Percentiles rank a stretch among this genome's conserved stretches.
Conservation (phyloP, 1,140 invertebrate species). For the Acyrthosiphon pisum region DNA sequence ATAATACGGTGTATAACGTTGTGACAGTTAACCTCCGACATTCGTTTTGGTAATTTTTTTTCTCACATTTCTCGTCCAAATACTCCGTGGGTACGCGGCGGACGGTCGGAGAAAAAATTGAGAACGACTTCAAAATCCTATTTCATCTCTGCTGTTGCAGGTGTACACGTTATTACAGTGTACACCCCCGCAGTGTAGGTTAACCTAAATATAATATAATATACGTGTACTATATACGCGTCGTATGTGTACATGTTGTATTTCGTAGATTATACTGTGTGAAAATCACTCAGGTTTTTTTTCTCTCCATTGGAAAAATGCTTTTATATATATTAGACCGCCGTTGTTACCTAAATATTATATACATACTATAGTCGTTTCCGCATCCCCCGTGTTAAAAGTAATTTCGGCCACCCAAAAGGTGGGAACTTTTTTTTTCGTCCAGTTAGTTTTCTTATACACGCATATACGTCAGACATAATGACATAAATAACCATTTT, state of each 20-base stretch:
- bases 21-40: neutral
- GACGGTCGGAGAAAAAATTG: neutral
- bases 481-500: constrained; percentile 13
- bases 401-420: constrained; percentile 13
- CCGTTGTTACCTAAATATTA: neutral
- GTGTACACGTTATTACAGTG: neutral
- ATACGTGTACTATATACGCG: neutral
- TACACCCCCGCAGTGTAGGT: constrained; percentile 3
- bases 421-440: constrained; percentile 14
- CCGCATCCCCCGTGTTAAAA: neutral
- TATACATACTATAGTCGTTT: neutral
- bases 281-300: neutral
- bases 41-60: neutral
- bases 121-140: neutral
- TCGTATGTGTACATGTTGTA: neutral
- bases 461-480: neutral
- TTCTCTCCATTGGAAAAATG: neutral
- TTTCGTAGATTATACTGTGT: neutral
- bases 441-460: constrained; percentile 8
- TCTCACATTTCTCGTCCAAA: neutral
- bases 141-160: neutral
- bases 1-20: neutral
- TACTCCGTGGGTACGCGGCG: neutral
- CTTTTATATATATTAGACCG: neutral
- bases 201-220: neutral